These are phyloP conservation scores for Listronotus bonariensis DNA, from an alignment of 1,140 invertebrate genomes.

Conservation along the genomic window DNA sequence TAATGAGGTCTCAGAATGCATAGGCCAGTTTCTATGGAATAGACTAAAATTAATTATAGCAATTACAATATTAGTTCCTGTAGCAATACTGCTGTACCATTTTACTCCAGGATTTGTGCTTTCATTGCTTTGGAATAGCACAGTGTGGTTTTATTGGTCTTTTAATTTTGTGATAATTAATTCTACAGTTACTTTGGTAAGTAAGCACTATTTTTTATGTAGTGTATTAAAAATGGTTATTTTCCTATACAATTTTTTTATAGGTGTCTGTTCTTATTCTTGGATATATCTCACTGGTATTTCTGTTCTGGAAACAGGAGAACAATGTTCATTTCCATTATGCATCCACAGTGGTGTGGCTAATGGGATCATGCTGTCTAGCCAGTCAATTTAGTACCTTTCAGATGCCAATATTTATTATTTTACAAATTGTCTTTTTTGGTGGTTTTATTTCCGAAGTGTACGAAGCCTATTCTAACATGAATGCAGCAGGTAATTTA, in stretches of 20 bases:
- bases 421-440: conserved; percentile 58
- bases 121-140: conserved; percentile 56
- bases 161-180: conserved; percentile 48
- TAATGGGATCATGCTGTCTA: conserved; percentile 64
- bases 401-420: conserved; percentile 64
- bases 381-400: conserved; percentile 64
- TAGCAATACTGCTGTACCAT: conserved; percentile 54
- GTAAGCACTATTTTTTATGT: conserved; percentile 38
- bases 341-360: conserved; percentile 65
- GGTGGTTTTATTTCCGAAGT: conserved; percentile 64
- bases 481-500: conserved; percentile 45
- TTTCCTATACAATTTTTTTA: conserved; percentile 35
- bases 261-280: conserved; percentile 58
- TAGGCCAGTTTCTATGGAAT: conserved; percentile 67
- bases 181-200: conserved; percentile 44
- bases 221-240: no score
- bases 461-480: conserved; percentile 52
- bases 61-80: conserved; percentile 54
- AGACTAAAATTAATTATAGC: conserved; percentile 64
- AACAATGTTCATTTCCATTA: conserved; percentile 63
- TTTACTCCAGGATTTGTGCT: conserved; percentile 62
- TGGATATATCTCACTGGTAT: conserved; percentile 59
- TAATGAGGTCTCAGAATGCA: conserved; percentile 70
- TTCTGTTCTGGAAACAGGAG: conserved; percentile 65
- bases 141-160: conserved; percentile 31